Base-by-base conservation (phyloP, 2,113 vertebrate genomes). In the Dicrurus megarhynchus region DNA sequence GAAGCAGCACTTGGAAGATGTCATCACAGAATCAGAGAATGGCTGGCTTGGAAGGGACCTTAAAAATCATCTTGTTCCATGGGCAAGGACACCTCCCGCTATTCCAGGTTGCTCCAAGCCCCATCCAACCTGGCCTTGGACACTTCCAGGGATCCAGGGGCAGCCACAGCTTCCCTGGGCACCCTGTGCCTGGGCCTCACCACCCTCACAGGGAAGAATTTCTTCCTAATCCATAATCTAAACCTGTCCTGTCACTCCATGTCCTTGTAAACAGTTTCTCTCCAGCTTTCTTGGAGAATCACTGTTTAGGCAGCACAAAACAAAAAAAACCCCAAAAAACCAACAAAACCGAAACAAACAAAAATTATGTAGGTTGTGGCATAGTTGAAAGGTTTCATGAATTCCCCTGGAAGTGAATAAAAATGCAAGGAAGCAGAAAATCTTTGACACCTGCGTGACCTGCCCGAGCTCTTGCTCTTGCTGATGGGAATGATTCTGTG, bases 261-360 rank as follows among this genome's bases (percentile, higher is more conserved):
- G 41, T 16, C 32, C 7, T 44, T 52, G 27, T 3, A 16, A 37
- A 33, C 3, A 59, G 3, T n/a, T 65, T 37, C 37, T 39, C 23
- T 59, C 37, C 44, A 65, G 8, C 13, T 52, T 74, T 59, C 44
- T 33, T 39, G 37, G 13, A 39, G 18, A 44, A 81, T 21, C 33
- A 39, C 37, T 52, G 5, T 30, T 35, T 17, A 37, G 37, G 52
- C 16, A 74, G 19, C 44, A 74, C 33, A 37, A 79, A 70, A 24
- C 9, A 26, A 63, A n/a, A n/a, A 46, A 11, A 32, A 26, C 6
- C 10, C 2, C n/a, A n/a, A 4, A n/a, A 23, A 56, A 1, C 0
- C 13, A 50, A 32, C 2, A 14, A 50, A 50, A 57, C 4, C 7
- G 2, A 35, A 88, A 4, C 22, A 46, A 76, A 19, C 27, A 28